Percentiles rank a stretch among this genome's conserved stretches.
These are phyloP conservation scores for Malacosoma neustria DNA, from an alignment of 2,888 invertebrate genomes.

Conservation along the genomic window DNA sequence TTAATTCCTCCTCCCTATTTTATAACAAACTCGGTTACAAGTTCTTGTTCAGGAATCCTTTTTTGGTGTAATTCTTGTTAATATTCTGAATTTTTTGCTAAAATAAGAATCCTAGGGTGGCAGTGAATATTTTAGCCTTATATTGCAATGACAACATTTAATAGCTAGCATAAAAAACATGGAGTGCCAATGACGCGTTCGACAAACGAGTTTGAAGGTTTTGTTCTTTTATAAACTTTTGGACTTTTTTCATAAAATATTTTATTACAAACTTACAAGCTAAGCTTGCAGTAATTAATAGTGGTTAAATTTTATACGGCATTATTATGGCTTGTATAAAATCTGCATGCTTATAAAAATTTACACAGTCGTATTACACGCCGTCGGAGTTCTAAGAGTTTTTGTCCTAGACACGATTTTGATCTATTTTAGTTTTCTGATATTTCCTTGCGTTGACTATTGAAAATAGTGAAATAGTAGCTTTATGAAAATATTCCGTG, in stretches of 20 bases:
- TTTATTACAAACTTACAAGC: not conserved
- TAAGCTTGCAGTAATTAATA: not conserved
- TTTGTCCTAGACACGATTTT: too few species aligned
- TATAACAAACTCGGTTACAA: conserved; percentile 46
- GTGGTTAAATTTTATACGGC: not conserved
- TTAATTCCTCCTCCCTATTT: conserved; percentile 49
- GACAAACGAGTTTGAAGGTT: conserved; percentile 44
- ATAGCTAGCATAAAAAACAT: conserved; percentile 45
- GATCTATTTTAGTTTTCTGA: too few species aligned
- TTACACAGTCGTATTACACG: not conserved
- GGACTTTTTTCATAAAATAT: conserved; percentile 15
- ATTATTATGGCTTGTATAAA: not conserved
- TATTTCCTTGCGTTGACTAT: too few species aligned
- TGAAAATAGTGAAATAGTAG: too few species aligned
- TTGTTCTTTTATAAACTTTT: conserved; percentile 24
- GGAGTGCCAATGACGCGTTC: conserved; percentile 30
- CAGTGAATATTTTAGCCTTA: conserved; percentile 57
- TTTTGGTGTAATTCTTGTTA: conserved; percentile 51
- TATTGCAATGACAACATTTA: conserved; percentile 60
- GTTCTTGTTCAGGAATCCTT: conserved; percentile 47
- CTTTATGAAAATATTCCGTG: too few species aligned
- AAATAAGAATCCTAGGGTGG: conserved; percentile 58
- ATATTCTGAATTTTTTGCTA: conserved; percentile 46
- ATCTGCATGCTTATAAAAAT: not conserved
- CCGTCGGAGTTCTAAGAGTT: too few species aligned